A percentile compares a stretch with the other conserved stretches of the same genome.
phyloP scores from a whole-genome alignment of 2,113 vertebrate species.

The Crotalus viridis region DNA sequence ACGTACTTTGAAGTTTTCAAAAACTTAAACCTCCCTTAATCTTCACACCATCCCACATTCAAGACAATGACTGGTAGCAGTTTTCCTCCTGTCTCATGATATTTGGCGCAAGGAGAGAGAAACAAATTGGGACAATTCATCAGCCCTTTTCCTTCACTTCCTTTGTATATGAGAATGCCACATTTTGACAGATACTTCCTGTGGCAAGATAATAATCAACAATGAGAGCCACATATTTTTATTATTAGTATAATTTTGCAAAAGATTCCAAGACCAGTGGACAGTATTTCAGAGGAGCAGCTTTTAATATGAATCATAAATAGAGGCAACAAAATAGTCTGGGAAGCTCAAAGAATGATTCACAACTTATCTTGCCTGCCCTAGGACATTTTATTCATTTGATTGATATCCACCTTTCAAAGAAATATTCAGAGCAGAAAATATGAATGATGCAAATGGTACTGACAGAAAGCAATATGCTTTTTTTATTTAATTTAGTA shows the following conservation, averaged over 20 bases:
- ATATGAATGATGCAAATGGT: neutral
- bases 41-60: neutral
- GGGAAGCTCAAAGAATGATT: neutral
- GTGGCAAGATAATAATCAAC: neutral
- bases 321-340: neutral
- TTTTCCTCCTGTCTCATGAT: neutral
- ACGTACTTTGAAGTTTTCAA: neutral
- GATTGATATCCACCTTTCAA: neutral
- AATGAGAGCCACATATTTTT: neutral
- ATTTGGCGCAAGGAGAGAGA: neutral
- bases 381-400: neutral
- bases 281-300: neutral
- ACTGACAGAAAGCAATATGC: neutral
- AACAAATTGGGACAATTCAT: neutral
- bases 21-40: neutral
- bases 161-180: neutral
- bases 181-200: neutral
- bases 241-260: neutral
- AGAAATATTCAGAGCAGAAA: neutral
- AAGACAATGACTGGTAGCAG: neutral
- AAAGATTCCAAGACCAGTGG: neutral
- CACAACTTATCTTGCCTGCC: neutral
- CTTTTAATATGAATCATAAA: neutral
- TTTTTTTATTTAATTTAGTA: neutral
- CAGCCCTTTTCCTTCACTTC: neutral